These are phyloP conservation scores for Dascillus cervinus DNA, from an alignment of 2,888 invertebrate species.

Conservation along the genomic window DNA sequence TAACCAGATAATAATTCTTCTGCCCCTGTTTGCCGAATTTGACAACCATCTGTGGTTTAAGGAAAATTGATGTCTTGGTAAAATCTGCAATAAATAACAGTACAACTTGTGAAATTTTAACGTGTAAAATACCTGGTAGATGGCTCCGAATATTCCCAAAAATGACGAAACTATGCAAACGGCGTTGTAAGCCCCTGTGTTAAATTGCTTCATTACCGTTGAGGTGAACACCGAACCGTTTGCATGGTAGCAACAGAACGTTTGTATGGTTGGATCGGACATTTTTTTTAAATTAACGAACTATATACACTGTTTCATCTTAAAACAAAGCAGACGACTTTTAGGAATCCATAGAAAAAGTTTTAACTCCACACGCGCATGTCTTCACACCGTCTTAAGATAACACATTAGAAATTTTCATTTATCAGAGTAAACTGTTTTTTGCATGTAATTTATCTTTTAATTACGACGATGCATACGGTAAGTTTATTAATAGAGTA, in stretches of 20 bases:
- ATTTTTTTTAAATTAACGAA: conserved; percentile 39
- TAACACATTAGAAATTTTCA: no score
- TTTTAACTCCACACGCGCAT: no score
- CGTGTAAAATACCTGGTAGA: conserved; percentile 60
- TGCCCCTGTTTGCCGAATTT: conserved; percentile 55
- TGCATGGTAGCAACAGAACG: conserved; percentile 66
- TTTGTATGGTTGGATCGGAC: conserved; percentile 81
- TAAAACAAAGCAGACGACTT: no score
- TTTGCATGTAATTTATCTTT: no score
- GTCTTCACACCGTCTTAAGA: no score
- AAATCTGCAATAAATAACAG: conserved; percentile 44
- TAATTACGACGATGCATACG: no score
- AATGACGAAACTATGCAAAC: conserved; percentile 67
- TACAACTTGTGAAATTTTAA: neutral
- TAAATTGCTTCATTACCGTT: conserved; percentile 63
- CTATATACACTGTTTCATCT: neutral
- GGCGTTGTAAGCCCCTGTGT: conserved; percentile 64
- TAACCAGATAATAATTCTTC: conserved; percentile 68
- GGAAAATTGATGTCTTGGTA: conserved; percentile 51
- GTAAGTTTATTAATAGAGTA: no score
- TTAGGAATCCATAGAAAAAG: no score
- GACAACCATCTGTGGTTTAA: conserved; percentile 50
- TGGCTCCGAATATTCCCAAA: conserved; percentile 65
- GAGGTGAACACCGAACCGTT: conserved; percentile 57
- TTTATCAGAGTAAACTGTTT: no score